phyloP scores from a whole-genome alignment of 2,797 vertebrate species.

The Pachyuromys duprasi region DNA sequence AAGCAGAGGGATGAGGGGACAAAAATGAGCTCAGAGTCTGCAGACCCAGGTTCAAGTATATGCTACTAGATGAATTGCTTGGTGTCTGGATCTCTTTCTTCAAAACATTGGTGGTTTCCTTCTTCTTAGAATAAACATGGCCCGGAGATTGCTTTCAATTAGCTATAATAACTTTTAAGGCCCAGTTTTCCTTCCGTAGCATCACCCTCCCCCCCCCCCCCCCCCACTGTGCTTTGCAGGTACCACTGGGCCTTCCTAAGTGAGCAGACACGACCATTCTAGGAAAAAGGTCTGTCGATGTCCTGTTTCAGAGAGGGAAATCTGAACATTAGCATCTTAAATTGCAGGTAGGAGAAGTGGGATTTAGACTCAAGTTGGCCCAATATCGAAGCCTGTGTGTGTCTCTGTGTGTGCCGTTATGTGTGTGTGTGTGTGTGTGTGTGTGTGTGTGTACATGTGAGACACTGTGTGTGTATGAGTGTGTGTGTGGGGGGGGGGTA shows the following conservation, averaged over 20 bases:
- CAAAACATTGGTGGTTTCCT: not conserved
- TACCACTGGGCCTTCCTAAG: not conserved
- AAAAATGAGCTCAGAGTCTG: not conserved
- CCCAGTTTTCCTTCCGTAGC: not conserved
- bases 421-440: not conserved
- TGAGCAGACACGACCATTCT: not conserved
- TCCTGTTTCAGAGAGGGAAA: not conserved
- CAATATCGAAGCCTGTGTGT: not conserved
- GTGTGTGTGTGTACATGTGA: too few species aligned
- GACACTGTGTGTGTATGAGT: too few species aligned
- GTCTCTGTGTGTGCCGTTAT: too few species aligned
- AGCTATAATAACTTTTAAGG: not conserved
- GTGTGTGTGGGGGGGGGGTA: not conserved
- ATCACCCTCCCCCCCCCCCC: rapidly evolving
- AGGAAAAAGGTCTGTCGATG: not conserved
- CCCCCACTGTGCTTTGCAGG: not conserved
- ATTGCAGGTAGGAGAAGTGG: not conserved
- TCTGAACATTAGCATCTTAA: not conserved
- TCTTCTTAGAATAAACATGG: not conserved
- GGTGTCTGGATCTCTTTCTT: not conserved
- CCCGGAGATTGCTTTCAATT: not conserved
- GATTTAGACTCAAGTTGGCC: not conserved
- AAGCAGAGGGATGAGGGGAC: not conserved
- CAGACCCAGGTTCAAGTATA: too few species aligned
- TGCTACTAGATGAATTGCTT: not conserved